These are phyloP conservation scores for Calypte anna DNA, from an alignment of 2,113 vertebrate species.

Conservation along the genomic window DNA sequence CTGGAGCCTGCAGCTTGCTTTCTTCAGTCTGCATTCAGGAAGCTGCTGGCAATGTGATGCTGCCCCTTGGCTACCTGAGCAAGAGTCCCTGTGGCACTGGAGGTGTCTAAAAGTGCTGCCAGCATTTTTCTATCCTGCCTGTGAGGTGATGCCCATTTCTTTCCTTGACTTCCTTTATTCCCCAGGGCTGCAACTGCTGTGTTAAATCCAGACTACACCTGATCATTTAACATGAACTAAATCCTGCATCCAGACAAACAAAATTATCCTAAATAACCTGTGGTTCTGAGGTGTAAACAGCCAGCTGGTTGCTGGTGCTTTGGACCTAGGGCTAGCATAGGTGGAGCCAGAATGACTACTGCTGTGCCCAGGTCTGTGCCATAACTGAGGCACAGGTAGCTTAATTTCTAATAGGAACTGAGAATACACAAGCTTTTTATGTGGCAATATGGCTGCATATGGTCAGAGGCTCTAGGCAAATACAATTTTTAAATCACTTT, in stretches of 20 bases:
- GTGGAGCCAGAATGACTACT: neutral
- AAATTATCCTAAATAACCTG: neutral
- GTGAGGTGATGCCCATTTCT: neutral
- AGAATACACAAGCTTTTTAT: neutral
- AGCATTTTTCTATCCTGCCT: rapidly evolving
- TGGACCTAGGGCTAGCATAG: neutral
- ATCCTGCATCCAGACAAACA: neutral
- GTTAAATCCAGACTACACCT: neutral
- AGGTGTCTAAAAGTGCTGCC: neutral
- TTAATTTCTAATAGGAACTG: neutral
- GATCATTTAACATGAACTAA: neutral
- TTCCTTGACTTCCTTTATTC: neutral
- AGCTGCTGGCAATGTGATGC: neutral
- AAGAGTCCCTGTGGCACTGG: neutral
- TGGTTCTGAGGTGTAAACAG: neutral
- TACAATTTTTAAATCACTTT: neutral
- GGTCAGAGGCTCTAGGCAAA: neutral
- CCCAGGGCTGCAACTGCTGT: neutral
- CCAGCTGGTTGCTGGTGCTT: neutral
- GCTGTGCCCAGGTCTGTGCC: neutral
- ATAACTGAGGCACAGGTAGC: neutral
- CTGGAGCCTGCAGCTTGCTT: neutral
- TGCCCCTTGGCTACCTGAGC: rapidly evolving
- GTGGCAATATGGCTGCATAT: neutral
- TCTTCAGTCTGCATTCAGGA: neutral